Evolutionary conservation across 1,140 invertebrate species (phyloP), one percentile per base, ranked within the genome.

Genomic region (Araneus ventricosus): DNA sequence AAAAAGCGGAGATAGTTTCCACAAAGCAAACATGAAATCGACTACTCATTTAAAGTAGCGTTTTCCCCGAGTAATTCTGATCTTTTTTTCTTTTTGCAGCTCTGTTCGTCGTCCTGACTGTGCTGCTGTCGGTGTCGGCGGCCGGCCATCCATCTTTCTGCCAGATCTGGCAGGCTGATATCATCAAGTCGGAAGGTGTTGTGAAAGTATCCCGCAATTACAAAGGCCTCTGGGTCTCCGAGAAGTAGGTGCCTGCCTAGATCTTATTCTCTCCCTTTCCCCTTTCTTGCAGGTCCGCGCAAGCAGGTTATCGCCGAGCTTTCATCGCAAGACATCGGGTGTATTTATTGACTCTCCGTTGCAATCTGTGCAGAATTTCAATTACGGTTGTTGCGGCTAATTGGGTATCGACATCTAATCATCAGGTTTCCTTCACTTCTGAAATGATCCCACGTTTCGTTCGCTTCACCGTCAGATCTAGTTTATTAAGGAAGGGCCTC

Each of bases 151-250:
- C 91, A 45, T 93, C 91, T 79, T 59, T 4, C 3, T 93, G 91
- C 70, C 63, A 93, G 91, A 93, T 87, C 27, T 88, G 84, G 91
- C 84, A 88, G 27, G 37, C 63, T 39, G 91, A 93, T 93, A 88
- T 93, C 85, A 24, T 45, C 20, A 75, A 84, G n/a, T 75, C 84
- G 14, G 91, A 93, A 39, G 41, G 10, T 17, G 45, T 17, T 80
- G 91, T 88, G 61, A 93, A 88, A 88, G 70, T 80, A n/a, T 87
- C 84, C 61, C 91, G 91, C 67, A 93, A 88, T 61, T 93, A 87
- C 52, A 93, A 87, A 61, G 91, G 91, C 30, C 91, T 93, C 8
- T 93, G 91, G 91, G 27, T 93, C 20, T 93, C 91, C 10, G 57
- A 93, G 20, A 93, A 93, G 91, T 93, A 63, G 79, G 91, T 93